Percentiles rank a stretch among this genome's conserved stretches.
These are phyloP conservation scores for Caenorhabditis wallacei DNA, from an alignment of 2,888 invertebrate species.

Conservation along the genomic window DNA sequence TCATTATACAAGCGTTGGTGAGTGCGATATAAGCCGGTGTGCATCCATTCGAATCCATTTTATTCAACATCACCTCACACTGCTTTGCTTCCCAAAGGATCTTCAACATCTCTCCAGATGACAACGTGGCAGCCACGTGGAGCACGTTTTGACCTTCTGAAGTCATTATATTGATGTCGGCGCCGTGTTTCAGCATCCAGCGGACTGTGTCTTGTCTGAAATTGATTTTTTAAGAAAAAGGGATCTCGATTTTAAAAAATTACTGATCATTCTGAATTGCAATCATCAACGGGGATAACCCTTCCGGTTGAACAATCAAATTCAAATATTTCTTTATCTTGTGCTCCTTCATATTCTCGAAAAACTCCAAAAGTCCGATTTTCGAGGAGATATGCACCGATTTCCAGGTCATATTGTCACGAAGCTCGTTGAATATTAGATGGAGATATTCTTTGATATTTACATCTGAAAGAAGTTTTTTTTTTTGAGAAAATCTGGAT, in stretches of 20 bases:
- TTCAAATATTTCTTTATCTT: constrained; percentile 62
- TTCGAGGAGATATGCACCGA: constrained; percentile 67
- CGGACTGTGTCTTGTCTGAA: constrained; percentile 73
- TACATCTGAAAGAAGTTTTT: constrained; percentile 40
- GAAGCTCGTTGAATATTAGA: constrained; percentile 62
- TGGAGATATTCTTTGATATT: constrained; percentile 62
- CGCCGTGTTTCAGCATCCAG: constrained; percentile 86
- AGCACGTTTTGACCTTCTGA: constrained; percentile 91
- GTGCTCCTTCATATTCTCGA: constrained; percentile 53
- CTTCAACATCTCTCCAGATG: constrained; percentile 87
- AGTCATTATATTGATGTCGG: constrained; percentile 93
- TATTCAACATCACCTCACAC: constrained; percentile 60
- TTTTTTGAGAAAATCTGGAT: not conserved
- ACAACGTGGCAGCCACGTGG: constrained; percentile 83
- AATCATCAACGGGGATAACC: constrained; percentile 77
- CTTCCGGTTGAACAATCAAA: constrained; percentile 76
- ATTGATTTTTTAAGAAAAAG: not conserved
- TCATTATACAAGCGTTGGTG: constrained; percentile 54
- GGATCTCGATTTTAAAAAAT: too few relatives aligned
- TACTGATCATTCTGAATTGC: constrained; percentile 79
- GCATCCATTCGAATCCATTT: constrained; percentile 42
- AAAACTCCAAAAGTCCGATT: constrained; percentile 67
- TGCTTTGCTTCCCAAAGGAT: constrained; percentile 67
- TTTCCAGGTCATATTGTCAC: constrained; percentile 72
- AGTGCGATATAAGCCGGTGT: constrained; percentile 67